Evolutionary conservation across 2,797 vertebrate species (phyloP).

Genomic region (Silurus lanzhouensis): DNA sequence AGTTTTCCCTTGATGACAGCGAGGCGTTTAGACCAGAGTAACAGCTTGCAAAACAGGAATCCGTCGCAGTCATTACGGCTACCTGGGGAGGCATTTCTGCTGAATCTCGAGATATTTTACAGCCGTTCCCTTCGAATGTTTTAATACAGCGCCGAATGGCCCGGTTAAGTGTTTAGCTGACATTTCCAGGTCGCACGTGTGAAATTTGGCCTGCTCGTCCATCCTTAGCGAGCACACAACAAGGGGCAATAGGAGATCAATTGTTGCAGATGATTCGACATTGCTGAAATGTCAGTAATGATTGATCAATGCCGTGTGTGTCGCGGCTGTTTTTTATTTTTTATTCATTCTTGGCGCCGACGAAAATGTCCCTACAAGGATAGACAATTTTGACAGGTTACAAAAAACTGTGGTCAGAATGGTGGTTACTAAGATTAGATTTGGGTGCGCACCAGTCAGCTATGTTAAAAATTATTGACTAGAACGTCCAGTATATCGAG

Average conservation of each 20-base stretch:
- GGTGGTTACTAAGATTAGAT: background rate
- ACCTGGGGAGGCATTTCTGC: conserved; percentile 39
- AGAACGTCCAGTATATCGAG: background rate
- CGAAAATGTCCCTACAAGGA: background rate
- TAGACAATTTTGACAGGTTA: background rate
- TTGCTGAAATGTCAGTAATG: conserved; percentile 41
- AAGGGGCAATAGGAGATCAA: conserved; percentile 36
- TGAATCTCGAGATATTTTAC: conserved; percentile 35
- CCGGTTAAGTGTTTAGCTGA: conserved; percentile 22
- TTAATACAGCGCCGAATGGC: conserved; percentile 20
- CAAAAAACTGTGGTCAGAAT: background rate
- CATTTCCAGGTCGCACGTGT: conserved; percentile 2
- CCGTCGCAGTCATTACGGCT: conserved; percentile 25
- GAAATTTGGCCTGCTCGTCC: conserved; percentile 26
- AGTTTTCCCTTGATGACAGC: conserved; percentile 27
- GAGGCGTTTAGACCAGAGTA: conserved; percentile 24
- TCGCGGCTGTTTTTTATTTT: too few relatives aligned
- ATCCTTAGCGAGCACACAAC: conserved; percentile 14
- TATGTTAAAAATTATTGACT: background rate
- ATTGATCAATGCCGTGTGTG: conserved; percentile 12
- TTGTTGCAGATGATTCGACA: conserved; percentile 42
- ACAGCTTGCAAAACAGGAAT: conserved; percentile 42
- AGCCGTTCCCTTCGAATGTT: conserved; percentile 27
- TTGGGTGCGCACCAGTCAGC: background rate
- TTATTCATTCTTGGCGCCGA: background rate